A percentile compares a stretch with the other conserved stretches of the same genome.
Evolutionary conservation across 2,888 invertebrate genomes (phyloP).

Genomic region (Toxonevra muliebris): DNA sequence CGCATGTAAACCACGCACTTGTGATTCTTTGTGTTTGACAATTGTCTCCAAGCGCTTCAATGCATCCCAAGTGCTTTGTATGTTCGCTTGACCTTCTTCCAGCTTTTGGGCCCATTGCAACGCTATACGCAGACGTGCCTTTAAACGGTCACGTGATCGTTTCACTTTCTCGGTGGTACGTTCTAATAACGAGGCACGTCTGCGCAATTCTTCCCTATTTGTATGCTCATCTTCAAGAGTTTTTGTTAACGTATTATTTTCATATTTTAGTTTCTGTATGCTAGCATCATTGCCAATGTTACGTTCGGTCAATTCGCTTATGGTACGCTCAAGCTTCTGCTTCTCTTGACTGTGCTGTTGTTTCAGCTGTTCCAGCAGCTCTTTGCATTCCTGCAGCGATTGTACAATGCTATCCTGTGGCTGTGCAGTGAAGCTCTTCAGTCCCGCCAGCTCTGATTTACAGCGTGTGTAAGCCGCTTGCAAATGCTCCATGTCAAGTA

Average conservation of each 20-base stretch:
- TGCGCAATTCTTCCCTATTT: constrained; percentile 44
- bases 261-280: constrained; percentile 35
- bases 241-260: constrained; percentile 46
- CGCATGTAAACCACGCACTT: constrained; percentile 59
- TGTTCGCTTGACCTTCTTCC: constrained; percentile 57
- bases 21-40: constrained; percentile 63
- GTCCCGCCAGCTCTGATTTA: constrained; percentile 57
- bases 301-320: constrained; percentile 42
- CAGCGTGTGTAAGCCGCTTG: constrained; percentile 62
- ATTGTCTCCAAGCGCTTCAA: constrained; percentile 60
- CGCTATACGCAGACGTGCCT: constrained; percentile 60
- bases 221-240: constrained; percentile 44
- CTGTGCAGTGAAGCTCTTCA: constrained; percentile 48
- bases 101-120: constrained; percentile 62
- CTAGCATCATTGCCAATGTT: constrained; percentile 19
- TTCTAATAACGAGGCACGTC: constrained; percentile 47
- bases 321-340: constrained; percentile 66
- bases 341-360: constrained; percentile 76
- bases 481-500: constrained; percentile 61
- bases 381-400: constrained; percentile 78
- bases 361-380: constrained; percentile 79
- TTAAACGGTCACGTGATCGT: constrained; percentile 59
- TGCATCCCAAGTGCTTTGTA: constrained; percentile 60
- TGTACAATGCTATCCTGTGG: constrained; percentile 66
- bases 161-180: constrained; percentile 55